Base-by-base conservation (phyloP, 2,888 invertebrate species). In the Palloptera scutellata region DNA sequence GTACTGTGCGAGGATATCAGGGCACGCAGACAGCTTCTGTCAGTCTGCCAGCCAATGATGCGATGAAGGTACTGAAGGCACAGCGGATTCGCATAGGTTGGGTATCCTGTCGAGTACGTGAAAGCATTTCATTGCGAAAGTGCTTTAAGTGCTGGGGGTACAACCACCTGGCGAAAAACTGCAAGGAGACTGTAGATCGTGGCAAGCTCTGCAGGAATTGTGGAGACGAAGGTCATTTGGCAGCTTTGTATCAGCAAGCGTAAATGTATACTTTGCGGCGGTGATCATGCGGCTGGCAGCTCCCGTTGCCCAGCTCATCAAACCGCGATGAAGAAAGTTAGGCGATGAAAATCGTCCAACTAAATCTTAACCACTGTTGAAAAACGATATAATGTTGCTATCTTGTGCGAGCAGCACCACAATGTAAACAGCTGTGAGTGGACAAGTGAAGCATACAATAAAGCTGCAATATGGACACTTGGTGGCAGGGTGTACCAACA, bases 61-160 rank as follows among this genome's bases (percentile, higher is more conserved):
- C 48, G 15, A 48, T n/a, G 15, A 48, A 48, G 48, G 48, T 48
- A 5, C 6, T 48, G 1, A 11, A 48, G 10, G 48, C 8, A 11
- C 10, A 13, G 15, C 48, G 48, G 4, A 15, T 48, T n/a, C 48
- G 48, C 1, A 48, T 48, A n/a, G 48, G 48, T 9, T 48, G 48
- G 48, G 48, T 48, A 15, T 13, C 48, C 13, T 48, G 48, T 11
- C 48, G 48, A 13, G 48, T 48, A 15, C 48, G 11, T 1, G 9
- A 48, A 48, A 48, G 53, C 17, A 17, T 53, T 8, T 53, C 19
- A 15, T 13, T 13, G 9, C 4, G 1, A 53, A 5, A 11, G 19
- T 53, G 9, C 12, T 53, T 4, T 8, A 53, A 53, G 17, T 53
- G 53, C 57, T 57, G 57, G 57, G 57, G 40, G 6, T 57, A 57